phyloP scores from a whole-genome alignment of 2,888 invertebrate genomes.

The Apodemia mormo region DNA sequence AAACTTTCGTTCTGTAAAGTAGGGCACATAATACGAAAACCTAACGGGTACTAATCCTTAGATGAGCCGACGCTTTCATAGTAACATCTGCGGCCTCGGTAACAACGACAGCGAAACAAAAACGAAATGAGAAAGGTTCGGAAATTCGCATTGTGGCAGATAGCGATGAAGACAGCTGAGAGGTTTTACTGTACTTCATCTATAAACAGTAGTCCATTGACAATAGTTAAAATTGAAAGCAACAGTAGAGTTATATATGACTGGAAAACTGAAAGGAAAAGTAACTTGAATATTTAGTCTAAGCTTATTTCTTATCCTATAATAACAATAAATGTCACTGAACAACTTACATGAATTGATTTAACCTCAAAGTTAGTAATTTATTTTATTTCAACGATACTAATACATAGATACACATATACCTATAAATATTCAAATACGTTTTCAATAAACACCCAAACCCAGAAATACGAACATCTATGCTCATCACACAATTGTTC shows the following conservation, averaged over 20 bases:
- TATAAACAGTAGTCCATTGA: slow-evolving; percentile 30
- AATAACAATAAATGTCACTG: too few species aligned
- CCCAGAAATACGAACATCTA: too few species aligned
- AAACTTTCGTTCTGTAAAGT: slow-evolving; percentile 49
- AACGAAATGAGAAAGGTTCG: slow-evolving; percentile 79
- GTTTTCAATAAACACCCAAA: too few species aligned
- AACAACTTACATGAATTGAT: too few species aligned
- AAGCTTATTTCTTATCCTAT: too few species aligned
- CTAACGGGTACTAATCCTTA: slow-evolving; percentile 74
- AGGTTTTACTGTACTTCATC: slow-evolving; percentile 39
- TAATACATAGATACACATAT: too few species aligned
- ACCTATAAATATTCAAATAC: too few species aligned
- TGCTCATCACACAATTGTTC: too few species aligned
- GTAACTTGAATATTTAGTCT: too few species aligned
- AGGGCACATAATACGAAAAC: slow-evolving; percentile 66
- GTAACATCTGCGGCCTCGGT: slow-evolving; percentile 70
- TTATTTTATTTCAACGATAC: too few species aligned
- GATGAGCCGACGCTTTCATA: slow-evolving; percentile 70
- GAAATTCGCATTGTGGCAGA: slow-evolving; percentile 70
- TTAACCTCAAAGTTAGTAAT: too few species aligned
- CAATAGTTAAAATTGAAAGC: slow-evolving; percentile 22
- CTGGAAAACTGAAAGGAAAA: too few species aligned
- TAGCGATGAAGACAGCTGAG: slow-evolving; percentile 57
- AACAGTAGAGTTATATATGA: neutral
- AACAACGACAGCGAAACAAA: slow-evolving; percentile 66